A percentile compares a stretch with the other conserved stretches of the same genome.
Evolutionary conservation across 2,113 vertebrate genomes (phyloP).

Genomic region (Ctenomys sociabilis): DNA sequence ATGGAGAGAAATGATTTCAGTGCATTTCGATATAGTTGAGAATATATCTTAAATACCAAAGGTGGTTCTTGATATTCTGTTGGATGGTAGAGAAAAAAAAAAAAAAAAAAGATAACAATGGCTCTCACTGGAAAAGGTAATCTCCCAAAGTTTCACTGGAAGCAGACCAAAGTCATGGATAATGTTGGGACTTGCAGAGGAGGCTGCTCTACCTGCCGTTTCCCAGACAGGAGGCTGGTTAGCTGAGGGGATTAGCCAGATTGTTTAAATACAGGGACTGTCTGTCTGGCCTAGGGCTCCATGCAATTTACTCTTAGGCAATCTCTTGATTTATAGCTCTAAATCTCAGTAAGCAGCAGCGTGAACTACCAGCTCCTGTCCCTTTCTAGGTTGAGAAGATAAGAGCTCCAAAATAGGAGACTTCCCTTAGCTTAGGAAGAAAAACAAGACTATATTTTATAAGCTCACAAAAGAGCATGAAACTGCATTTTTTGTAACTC

Average conservation of each 20-base stretch:
- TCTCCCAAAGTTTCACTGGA: neutral
- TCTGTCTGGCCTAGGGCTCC: constrained; percentile 70
- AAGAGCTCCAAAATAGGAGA: constrained; percentile 38
- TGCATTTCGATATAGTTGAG: constrained; percentile 23
- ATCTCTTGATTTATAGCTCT: constrained; percentile 68
- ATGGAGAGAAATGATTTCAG: neutral
- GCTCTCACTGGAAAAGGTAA: neutral
- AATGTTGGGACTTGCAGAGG: constrained; percentile 41
- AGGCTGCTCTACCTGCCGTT: constrained; percentile 23
- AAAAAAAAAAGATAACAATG: neutral
- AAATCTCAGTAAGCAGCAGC: constrained; percentile 40
- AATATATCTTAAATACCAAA: constrained; percentile 10
- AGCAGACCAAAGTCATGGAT: constrained; percentile 14
- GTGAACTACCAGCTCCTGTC: constrained; percentile 37
- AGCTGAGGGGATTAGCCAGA: constrained; percentile 64
- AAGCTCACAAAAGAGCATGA: neutral
- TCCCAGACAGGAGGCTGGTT: constrained; percentile 34
- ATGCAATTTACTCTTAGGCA: constrained; percentile 64
- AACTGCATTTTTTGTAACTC: neutral
- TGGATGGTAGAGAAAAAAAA: neutral
- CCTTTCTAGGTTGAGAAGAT: constrained; percentile 48
- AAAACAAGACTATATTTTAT: neutral
- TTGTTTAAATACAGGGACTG: constrained; percentile 61
- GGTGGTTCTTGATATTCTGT: constrained; percentile 35
- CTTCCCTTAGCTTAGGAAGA: neutral